These are phyloP conservation scores for Harlomillsia oculata DNA, from an alignment of 1,140 invertebrate genomes.

Conservation along the genomic window DNA sequence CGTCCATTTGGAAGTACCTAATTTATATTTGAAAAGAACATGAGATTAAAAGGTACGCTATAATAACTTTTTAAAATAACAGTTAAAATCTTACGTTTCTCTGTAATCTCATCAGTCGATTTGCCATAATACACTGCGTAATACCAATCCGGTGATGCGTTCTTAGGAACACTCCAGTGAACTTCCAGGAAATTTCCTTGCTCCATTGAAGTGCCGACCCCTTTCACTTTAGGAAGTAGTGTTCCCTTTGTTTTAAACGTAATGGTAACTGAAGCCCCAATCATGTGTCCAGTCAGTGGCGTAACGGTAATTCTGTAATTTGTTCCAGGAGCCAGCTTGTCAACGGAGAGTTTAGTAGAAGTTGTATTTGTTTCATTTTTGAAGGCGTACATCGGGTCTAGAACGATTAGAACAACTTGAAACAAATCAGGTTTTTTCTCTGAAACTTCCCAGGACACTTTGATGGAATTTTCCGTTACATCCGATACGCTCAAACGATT, in stretches of 20 bases:
- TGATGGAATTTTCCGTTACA: constrained; percentile 45
- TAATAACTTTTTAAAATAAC: neutral
- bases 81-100: constrained; percentile 10
- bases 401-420: too few species aligned
- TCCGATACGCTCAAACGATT: constrained; percentile 46
- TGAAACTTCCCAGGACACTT: constrained; percentile 49
- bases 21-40: too few species aligned
- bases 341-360: constrained; percentile 43
- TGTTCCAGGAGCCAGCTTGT: constrained; percentile 50
- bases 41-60: neutral
- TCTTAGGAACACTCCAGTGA: constrained; percentile 21
- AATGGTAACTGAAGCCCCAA: constrained; percentile 48
- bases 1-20: too few species aligned
- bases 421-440: too few species aligned
- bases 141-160: constrained; percentile 40
- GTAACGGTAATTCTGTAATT: constrained; percentile 52
- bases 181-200: constrained; percentile 37
- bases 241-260: constrained; percentile 47
- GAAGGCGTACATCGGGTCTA: too few species aligned
- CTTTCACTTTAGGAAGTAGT: constrained; percentile 44
- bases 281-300: constrained; percentile 50
- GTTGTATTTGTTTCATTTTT: too few species aligned
- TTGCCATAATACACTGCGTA: constrained; percentile 39
- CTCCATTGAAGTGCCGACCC: constrained; percentile 41
- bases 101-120: constrained; percentile 13